Base-by-base conservation (phyloP, 2,888 invertebrate genomes). In the Ornithoptera priamus region DNA sequence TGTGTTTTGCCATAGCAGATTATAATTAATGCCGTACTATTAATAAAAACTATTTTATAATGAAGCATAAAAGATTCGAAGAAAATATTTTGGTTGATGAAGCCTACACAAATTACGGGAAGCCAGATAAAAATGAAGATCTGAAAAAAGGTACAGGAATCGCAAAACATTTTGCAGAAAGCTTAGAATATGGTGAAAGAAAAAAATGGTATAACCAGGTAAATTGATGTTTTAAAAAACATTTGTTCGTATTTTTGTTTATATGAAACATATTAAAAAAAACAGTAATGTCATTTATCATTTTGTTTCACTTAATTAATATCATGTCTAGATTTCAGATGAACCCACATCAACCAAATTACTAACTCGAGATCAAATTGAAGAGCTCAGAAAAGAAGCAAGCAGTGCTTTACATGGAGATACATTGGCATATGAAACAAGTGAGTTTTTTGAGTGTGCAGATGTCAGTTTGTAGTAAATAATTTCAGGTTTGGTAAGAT, bases 161-260 rank as follows among this genome's bases (percentile, higher is more conserved):
- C 36, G 92, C 93, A 1, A 92, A 88, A 77, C 85, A 91, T 78
- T 90, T 92, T 71, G 93, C 93, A 53, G 89, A 93, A 79, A 89
- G 86, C 66, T 83, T 93, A 46, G 93, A 93, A 75, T 91, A 89
- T 79, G 91, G 89, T 59, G 93, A 92, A 63, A 89, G 90, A 73
- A 93, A 93, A 82, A 95, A 95, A 80, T 96, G 95, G 95, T 95
- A 94, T 80, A 92, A 94, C 72, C 94, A 94, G 86, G 94, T 94
- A 89, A 80, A 74, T 46, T 15, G 15, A 15, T 15, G 15, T 4
- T 46, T 46, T 12, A 15, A 12, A 12, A 4, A 46, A 46, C 46
- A 22, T 22, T 22, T 22, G 22, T 30, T 30, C 30, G 5, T 30
- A 30, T 30, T 30, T 30, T 5, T 30, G 30, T 3, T 30, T 4